A percentile compares a stretch with the other conserved stretches of the same genome.
Evolutionary conservation across 1,140 invertebrate species (phyloP).

Genomic region (Charaxes varanes): DNA sequence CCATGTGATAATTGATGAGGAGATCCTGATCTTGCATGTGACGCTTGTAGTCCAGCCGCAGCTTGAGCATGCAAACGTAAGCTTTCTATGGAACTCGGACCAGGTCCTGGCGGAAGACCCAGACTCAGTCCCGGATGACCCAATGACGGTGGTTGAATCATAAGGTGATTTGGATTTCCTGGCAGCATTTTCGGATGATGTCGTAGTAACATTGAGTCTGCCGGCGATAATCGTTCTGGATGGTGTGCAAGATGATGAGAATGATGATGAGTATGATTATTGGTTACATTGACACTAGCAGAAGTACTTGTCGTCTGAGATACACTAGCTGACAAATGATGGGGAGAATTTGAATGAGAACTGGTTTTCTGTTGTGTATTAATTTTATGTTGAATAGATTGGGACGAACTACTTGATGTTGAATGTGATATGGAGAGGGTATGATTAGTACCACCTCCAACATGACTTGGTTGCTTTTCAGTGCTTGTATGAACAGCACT

Average conservation of each 20-base stretch:
- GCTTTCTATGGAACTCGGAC: constrained; percentile 71
- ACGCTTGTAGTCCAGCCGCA: constrained; percentile 67
- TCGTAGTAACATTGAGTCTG: constrained; percentile 69
- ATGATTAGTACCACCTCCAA: constrained; percentile 71
- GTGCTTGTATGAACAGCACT: constrained; percentile 78
- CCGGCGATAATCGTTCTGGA: constrained; percentile 71
- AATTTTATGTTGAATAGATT: constrained; percentile 77
- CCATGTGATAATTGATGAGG: constrained; percentile 73
- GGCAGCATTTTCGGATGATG: constrained; percentile 75
- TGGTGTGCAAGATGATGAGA: constrained; percentile 75
- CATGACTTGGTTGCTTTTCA: constrained; percentile 75
- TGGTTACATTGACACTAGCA: constrained; percentile 66
- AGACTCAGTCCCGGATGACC: constrained; percentile 70
- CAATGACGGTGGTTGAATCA: constrained; percentile 77
- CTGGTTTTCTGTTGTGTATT: constrained; percentile 71
- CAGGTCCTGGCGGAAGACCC: constrained; percentile 70
- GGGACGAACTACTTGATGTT: constrained; percentile 77
- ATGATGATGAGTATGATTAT: constrained; percentile 73
- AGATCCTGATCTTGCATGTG: constrained; percentile 67
- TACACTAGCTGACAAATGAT: constrained; percentile 70
- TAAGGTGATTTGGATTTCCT: constrained; percentile 78
- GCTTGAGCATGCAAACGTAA: constrained; percentile 74
- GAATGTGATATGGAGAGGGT: constrained; percentile 79
- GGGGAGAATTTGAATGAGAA: constrained; percentile 73
- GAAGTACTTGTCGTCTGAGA: constrained; percentile 71